Base-by-base conservation (phyloP, 2,797 vertebrate genomes). In the Manis crassicaudata region DNA sequence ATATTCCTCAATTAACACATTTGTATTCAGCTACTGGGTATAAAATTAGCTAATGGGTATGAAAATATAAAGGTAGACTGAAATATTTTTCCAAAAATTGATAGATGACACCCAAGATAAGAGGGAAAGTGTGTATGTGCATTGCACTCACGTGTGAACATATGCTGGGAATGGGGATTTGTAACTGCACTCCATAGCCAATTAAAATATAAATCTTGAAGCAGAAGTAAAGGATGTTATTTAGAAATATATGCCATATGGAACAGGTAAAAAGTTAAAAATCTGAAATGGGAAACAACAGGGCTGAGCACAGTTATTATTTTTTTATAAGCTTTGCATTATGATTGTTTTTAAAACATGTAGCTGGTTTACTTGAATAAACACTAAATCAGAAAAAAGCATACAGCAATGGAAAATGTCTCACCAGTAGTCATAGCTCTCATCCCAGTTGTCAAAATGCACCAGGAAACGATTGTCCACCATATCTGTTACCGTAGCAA, bases 391-490 rank as follows among this genome's bases (percentile, higher is more conserved):
- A 43, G 75, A 93, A 82, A 82, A 97, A 96, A 93, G 91, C 95
- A 75, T 72, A 91, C 60, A 96, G 73, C 79, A 70, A 85, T 13
- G 16, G 88, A 90, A 97, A 97, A 63, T 40, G 68, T 89, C 98
- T 97, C 98, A 99, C 99, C 99, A 99, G 98, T 99, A 99, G 98
- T 99, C 99, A 2, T 99, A 99, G 29, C 99, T 99, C 98, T 99
- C 99, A 67, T 99, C 99, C 99, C 99, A 99, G 98, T 99, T 99
- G 98, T 99, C 99, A 97, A 99, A 99, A 98, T 99, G 99, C 97
- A 99, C 99, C 95, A 99, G 99, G 97, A 99, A 99, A 86, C 98
- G 99, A 97, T 99, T 98, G 98, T 99, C 99, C 98, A 99, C 99
- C 98, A 99, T 99, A 96, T 99, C 99, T 56, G 99, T 98, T 89